A percentile compares a stretch with the other conserved stretches of the same genome.
Evolutionary conservation across 2,797 vertebrate genomes (phyloP).

Genomic region (Aphelocoma californica): DNA sequence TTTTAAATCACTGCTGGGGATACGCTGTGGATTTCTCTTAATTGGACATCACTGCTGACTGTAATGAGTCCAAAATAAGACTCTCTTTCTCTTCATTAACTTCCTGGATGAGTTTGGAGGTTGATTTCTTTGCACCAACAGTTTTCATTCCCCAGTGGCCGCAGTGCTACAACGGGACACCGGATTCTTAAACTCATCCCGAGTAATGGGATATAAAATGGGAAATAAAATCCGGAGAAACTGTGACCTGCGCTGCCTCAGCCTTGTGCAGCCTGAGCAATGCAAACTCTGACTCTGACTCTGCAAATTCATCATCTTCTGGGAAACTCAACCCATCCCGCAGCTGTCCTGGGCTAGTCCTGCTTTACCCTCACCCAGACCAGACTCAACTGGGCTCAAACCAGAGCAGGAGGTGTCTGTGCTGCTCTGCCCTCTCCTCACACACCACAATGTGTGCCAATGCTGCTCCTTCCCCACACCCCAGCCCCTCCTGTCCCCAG

Average conservation of each 20-base stretch:
- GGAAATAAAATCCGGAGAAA: not conserved
- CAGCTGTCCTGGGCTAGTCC: too few relatives aligned
- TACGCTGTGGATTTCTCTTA: conserved; percentile 36
- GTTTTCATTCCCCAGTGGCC: not conserved
- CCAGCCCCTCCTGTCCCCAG: not conserved
- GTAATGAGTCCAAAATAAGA: conserved; percentile 36
- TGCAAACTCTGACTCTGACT: not conserved
- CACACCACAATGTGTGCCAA: not conserved
- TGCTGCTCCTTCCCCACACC: not conserved
- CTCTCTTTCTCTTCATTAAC: conserved; percentile 31
- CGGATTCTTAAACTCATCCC: conserved; percentile 46
- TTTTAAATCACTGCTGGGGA: conserved; percentile 23
- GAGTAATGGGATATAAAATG: conserved; percentile 43
- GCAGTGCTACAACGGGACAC: not conserved
- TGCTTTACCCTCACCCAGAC: not conserved
- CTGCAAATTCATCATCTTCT: not conserved
- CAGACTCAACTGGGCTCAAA: not conserved
- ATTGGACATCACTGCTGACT: conserved; percentile 30
- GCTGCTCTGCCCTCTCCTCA: not conserved
- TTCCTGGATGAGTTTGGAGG: conserved; percentile 28
- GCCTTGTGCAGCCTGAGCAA: not conserved
- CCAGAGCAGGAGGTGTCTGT: not conserved
- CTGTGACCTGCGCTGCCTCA: conserved; percentile 12
- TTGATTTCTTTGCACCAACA: conserved; percentile 52
- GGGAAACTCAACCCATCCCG: too few relatives aligned